These are phyloP conservation scores for Picus viridis DNA, from an alignment of 2,797 vertebrate species.

Conservation along the genomic window DNA sequence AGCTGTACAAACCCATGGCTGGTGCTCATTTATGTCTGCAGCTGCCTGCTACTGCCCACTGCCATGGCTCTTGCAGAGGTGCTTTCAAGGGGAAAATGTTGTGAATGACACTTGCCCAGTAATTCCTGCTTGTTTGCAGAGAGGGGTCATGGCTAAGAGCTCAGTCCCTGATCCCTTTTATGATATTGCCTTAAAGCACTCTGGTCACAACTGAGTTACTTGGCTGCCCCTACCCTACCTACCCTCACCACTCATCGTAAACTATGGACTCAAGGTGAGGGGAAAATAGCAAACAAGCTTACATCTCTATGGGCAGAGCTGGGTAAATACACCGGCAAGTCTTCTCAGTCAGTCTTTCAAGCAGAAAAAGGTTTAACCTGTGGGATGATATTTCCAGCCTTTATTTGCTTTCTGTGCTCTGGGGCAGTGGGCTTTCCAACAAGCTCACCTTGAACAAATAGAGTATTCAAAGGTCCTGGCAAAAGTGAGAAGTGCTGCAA, in stretches of 20 bases:
- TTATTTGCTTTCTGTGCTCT: not conserved
- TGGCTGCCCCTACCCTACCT: not conserved
- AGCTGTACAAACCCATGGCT: not conserved
- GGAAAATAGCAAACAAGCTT: conserved; percentile 11
- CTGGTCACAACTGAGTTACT: not conserved
- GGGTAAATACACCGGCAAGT: conserved; percentile 13
- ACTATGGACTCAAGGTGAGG: conserved; percentile 5
- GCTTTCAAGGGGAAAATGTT: conserved; percentile 10
- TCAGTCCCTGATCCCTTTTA: conserved; percentile 58
- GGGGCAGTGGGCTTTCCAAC: not conserved
- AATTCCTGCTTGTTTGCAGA: conserved; percentile 52
- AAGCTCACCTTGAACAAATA: not conserved
- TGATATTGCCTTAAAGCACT: conserved; percentile 29
- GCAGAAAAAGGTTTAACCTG: conserved; percentile 11
- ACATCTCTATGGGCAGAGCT: conserved; percentile 39
- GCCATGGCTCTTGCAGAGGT: not conserved
- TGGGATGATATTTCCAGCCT: conserved; percentile 6
- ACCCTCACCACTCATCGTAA: not conserved
- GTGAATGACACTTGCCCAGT: not conserved
- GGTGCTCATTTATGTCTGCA: rapidly evolving
- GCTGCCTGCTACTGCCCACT: not conserved
- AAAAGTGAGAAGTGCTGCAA: not conserved
- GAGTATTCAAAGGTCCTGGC: not conserved
- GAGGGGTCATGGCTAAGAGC: conserved; percentile 43
- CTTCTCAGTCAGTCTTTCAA: not conserved